These are phyloP conservation scores for Monochamus alternatus DNA, from an alignment of 2,888 invertebrate genomes.

Conservation along the genomic window DNA sequence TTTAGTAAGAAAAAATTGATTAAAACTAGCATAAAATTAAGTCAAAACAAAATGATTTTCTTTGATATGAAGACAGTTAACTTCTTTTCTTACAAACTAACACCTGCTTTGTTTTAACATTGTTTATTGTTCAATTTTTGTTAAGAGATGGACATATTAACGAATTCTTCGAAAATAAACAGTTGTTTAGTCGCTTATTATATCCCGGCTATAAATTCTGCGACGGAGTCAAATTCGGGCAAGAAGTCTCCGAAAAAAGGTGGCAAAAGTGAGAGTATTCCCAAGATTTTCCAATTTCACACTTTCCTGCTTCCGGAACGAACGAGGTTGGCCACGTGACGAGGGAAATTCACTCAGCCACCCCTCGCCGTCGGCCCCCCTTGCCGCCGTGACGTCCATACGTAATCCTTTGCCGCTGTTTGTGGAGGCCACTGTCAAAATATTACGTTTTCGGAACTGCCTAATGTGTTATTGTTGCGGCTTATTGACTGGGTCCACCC, in stretches of 20 bases:
- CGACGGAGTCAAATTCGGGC: constrained; percentile 16
- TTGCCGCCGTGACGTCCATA: constrained; percentile 61
- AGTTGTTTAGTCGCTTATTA: neutral
- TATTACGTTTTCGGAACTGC: constrained; percentile 55
- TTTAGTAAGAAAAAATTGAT: too few species aligned
- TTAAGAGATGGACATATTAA: neutral
- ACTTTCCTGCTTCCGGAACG: constrained; percentile 68
- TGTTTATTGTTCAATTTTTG: neutral
- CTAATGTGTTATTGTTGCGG: constrained; percentile 61
- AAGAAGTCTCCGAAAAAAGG: constrained; percentile 53
- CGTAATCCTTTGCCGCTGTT: constrained; percentile 61
- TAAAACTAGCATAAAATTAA: too few species aligned
- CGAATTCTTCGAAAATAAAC: neutral
- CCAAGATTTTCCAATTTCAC: constrained; percentile 71
- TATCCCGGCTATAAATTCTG: neutral
- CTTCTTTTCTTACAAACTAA: too few species aligned
- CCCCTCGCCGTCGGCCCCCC: constrained; percentile 34
- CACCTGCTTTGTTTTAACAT: too few species aligned
- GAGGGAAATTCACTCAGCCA: constrained; percentile 44
- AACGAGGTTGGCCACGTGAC: constrained; percentile 65
- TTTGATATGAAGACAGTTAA: too few species aligned
- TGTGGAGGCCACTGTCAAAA: constrained; percentile 61
- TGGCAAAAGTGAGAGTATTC: constrained; percentile 66
- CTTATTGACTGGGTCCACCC: constrained; percentile 47
- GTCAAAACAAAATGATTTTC: too few species aligned